A percentile compares a stretch with the other conserved stretches of the same genome.
These are phyloP conservation scores for Dastarcus helophoroides DNA, from an alignment of 2,888 invertebrate species.

Conservation along the genomic window DNA sequence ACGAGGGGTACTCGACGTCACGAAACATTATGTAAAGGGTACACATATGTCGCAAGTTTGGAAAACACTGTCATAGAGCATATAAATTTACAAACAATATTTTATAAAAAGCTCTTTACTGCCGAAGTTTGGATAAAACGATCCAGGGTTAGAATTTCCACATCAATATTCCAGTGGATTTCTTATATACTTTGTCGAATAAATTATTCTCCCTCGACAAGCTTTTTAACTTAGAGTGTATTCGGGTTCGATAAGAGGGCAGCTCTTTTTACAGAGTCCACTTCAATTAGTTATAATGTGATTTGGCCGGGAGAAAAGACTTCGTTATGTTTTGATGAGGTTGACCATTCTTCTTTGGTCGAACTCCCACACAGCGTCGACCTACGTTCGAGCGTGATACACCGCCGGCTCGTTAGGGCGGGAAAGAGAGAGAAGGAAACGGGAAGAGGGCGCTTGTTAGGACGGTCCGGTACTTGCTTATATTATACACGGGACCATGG, in stretches of 20 bases:
- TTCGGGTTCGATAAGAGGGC: neutral
- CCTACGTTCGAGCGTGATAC: slow-evolving; percentile 7
- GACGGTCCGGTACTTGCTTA: slow-evolving; percentile 17
- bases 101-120: too few species aligned
- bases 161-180: too few species aligned
- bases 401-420: neutral
- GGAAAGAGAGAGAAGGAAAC: slow-evolving; percentile 11
- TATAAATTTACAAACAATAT: too few species aligned
- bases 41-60: too few species aligned
- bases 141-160: too few species aligned
- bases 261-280: slow-evolving; percentile 26
- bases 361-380: neutral
- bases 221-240: neutral
- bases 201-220: too few species aligned
- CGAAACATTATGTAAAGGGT: too few species aligned
- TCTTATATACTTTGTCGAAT: too few species aligned
- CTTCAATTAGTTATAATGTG: slow-evolving; percentile 38
- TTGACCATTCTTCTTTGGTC: slow-evolving; percentile 29
- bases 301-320: slow-evolving; percentile 35
- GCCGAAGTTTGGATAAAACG: too few species aligned
- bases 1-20: too few species aligned
- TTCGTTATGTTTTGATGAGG: slow-evolving; percentile 37
- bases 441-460: slow-evolving; percentile 14
- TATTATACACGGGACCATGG: slow-evolving; percentile 18
- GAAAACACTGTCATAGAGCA: too few species aligned